Base-by-base conservation (phyloP, 2,113 vertebrate genomes). In the Entelurus aequoreus region DNA sequence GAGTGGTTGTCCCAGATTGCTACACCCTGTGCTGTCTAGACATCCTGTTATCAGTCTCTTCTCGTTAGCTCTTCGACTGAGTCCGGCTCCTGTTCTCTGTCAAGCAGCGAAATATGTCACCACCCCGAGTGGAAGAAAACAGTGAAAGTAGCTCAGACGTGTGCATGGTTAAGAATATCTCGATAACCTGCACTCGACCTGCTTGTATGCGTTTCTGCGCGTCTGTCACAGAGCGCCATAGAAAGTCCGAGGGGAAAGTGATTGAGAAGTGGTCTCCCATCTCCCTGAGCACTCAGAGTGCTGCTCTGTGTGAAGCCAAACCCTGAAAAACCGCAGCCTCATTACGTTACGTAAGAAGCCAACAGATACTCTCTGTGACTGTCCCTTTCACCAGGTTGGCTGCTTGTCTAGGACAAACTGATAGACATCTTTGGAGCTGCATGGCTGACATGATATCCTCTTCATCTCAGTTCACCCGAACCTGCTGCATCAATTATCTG, bases 341-440 rank as follows among this genome's bases (percentile, higher is more conserved):
- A 74, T 87, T 81, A 79, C 1, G 48, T 88, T 84, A 75, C 38
- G 46, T 82, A 82, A 84, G 61, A 21, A 69, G 49, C 72, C 59
- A 75, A 73, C 75, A 84, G 77, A 78, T 75, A 62, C 71, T 83
- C 68, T 40, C 55, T 79, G 72, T 80, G 74, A 79, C 67, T 51
- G 60, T 72, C 66, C 66, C 54, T 60, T 58, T n/a, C 57, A 60
- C 4, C 0, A 69, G 19, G 62, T 54, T 40, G 52, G 62, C 68
- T 55, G 68, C 64, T 58, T 7, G 69, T 60, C 60, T 58, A 59
- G 65, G 35, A 52, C 52, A 65, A 54, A 54, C 74, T 76, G 74
- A 78, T 66, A 56, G 68, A 68, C 49, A 71, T 68, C 72, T 54
- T 64, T 60, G 67, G 52, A 71, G 28, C 54, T 16, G 28, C 28